Conservation (phyloP, 1,140 invertebrate species). For the Elysia chlorotica region DNA sequence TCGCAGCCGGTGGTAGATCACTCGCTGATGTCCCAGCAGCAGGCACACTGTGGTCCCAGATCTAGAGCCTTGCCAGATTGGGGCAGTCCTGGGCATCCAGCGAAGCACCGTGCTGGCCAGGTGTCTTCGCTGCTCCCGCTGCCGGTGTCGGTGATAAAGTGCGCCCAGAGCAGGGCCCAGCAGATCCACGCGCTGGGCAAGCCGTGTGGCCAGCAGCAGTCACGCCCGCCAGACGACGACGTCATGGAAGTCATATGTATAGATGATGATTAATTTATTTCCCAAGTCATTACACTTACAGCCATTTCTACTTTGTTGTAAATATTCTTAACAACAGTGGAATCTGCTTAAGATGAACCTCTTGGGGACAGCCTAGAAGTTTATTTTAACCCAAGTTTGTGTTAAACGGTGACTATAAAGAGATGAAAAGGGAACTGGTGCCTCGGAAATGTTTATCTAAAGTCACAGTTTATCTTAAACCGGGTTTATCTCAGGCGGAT, state of each 20-base stretch:
- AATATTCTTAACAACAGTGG: too few relatives aligned
- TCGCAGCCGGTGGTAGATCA: background rate
- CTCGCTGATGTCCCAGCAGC: background rate
- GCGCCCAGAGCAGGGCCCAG: background rate
- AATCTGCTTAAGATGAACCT: too few relatives aligned
- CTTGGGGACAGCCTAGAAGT: too few relatives aligned
- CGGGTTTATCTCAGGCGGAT: too few relatives aligned
- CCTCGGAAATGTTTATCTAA: too few relatives aligned
- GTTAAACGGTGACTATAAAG: too few relatives aligned
- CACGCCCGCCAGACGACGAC: background rate
- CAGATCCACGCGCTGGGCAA: background rate
- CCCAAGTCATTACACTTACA: too few relatives aligned
- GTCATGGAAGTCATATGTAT: constrained; percentile 16
- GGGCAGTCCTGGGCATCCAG: background rate
- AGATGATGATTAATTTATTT: constrained; percentile 17
- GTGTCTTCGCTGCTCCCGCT: background rate
- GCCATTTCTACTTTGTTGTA: too few relatives aligned
- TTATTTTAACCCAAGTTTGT: too few relatives aligned
- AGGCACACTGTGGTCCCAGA: background rate
- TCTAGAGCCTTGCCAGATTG: background rate
- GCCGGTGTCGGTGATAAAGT: background rate
- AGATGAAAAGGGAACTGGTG: too few relatives aligned
- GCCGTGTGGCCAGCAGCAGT: background rate
- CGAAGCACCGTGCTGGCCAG: background rate
- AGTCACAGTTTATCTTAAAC: too few relatives aligned